Evolutionary conservation across 2,113 vertebrate genomes (phyloP), one percentile per base, ranked within the genome.

Genomic region (Oenanthe oenanthe): DNA sequence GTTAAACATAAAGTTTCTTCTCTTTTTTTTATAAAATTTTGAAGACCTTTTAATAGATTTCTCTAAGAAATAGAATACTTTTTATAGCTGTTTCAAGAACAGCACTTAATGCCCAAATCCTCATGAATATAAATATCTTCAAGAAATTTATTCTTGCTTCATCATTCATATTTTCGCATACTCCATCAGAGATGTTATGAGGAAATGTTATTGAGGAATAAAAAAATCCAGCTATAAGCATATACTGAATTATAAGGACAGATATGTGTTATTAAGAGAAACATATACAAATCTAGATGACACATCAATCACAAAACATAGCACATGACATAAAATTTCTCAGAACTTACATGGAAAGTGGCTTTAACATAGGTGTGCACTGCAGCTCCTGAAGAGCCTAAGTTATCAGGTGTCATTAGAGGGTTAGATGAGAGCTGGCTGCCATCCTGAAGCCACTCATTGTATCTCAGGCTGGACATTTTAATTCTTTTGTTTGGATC

Each of bases 401-500:
- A 98, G 62, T 99, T 98, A 97, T 99, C 99, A 2, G 99, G 99
- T 8, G 99, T 99, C 99, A 99, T 99, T 29, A 99, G 98, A 28
- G 99, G 99, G 85, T 99, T 99, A 36, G 99, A 99, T 80, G 99
- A 99, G 68, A 99, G 98, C 97, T 99, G 99, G 94, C 99, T 99
- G 97, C 99, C 99, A 31, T 99, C 99, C 96, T 99, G 99, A 63
- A 99, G 98, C 99, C 99, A 99, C 82, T 99, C 98, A 0, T 99
- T 99, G 96, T 99, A 98, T 51, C 99, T 98, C 78, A 99, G 98
- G 82, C 98, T 98, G 29, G 98, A 99, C 99, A 99, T 99, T 96
- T 99, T 99, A 96, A 99, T 99, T 96, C 99, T 98, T 97, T 99
- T 99, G 97, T 98, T 99, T 92, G 99, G 99, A 97, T 99, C 99